Base-by-base conservation (phyloP, 1,140 invertebrate genomes). In the Chionoecetes opilio region DNA sequence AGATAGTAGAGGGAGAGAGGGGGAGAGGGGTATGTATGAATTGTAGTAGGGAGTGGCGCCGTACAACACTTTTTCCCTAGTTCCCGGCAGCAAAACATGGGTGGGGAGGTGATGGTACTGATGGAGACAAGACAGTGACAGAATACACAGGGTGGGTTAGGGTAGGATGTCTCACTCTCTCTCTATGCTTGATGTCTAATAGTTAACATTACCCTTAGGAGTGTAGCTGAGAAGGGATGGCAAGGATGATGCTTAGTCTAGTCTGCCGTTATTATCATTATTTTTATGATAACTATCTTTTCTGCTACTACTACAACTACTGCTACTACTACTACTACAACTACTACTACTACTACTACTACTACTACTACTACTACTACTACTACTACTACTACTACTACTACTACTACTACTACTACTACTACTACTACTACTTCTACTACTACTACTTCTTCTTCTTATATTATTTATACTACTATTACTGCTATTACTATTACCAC, bases 271-370 rank as follows among this genome's bases (percentile, higher is more conserved):
- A n/a, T n/a, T n/a, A n/a, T 8, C n/a, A 75, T n/a, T 5, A 75
- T 8, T 21, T n/a, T 2, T 21, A 75, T 75, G 5, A n/a, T n/a
- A 2, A 75, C 26, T n/a, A n/a, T 26, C n/a, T n/a, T 8, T n/a
- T n/a, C 63, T 75, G n/a, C 63, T n/a, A 75, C 26, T n/a, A n/a
- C 63, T 75, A 75, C 21, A 21, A 75, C 63, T 75, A 75, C 63
- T 75, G n/a, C 63, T 75, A 75, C 63, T 75, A 75, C 63, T 75
- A 75, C 63, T 75, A 75, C 63, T 75, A 75, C 63, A n/a, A 75
- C 63, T 75, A 75, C 63, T 63, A 63, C 53, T 63, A 63, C 53
- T 21, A 63, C 53, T 63, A 63, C 53, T 63, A 63, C 53, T 63
- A 63, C 53, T 63, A 63, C 53, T 63, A 63, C 53, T 63, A 63